A percentile compares a stretch with the other conserved stretches of the same genome.
Evolutionary conservation across 2,113 vertebrate species (phyloP).

Genomic region (Xenopus laevis): DNA sequence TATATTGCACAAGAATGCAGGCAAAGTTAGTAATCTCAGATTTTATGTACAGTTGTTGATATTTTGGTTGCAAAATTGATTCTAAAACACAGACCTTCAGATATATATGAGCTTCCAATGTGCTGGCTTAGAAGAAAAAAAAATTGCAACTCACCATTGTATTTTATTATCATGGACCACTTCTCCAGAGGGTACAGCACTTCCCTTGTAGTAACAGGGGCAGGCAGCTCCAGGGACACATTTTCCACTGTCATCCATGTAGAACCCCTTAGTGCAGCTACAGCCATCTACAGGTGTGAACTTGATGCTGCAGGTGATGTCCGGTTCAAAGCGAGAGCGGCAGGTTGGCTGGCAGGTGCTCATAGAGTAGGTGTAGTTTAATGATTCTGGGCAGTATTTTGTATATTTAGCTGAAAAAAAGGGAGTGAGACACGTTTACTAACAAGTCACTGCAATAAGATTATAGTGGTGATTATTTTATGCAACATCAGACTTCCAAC

Average conservation of each 20-base stretch:
- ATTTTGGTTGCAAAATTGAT: too few species aligned
- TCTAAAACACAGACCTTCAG: too few species aligned
- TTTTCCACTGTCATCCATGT: conserved; percentile 61
- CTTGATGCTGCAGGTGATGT: conserved; percentile 59
- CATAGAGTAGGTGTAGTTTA: conserved; percentile 59
- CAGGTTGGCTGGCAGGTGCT: conserved; percentile 65
- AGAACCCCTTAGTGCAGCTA: conserved; percentile 58
- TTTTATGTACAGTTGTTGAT: too few species aligned
- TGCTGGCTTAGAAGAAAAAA: too few species aligned
- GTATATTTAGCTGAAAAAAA: conserved; percentile 64
- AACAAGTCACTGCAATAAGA: too few species aligned
- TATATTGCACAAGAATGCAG: too few species aligned
- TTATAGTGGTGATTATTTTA: too few species aligned
- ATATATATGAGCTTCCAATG: too few species aligned
- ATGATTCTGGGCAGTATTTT: conserved; percentile 61
- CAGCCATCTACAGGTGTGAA: conserved; percentile 69
- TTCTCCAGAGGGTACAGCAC: conserved; percentile 59
- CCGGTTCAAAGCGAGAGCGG: conserved; percentile 55
- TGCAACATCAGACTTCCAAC: too few species aligned
- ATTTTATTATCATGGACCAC: conserved; percentile 57
- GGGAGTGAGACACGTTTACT: too few species aligned
- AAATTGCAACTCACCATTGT: conserved; percentile 60
- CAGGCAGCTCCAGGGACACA: conserved; percentile 64
- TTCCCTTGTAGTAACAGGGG: conserved; percentile 66
- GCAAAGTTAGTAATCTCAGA: too few species aligned